phyloP scores from a whole-genome alignment of 2,888 invertebrate species.

The Dasypolia templi region DNA sequence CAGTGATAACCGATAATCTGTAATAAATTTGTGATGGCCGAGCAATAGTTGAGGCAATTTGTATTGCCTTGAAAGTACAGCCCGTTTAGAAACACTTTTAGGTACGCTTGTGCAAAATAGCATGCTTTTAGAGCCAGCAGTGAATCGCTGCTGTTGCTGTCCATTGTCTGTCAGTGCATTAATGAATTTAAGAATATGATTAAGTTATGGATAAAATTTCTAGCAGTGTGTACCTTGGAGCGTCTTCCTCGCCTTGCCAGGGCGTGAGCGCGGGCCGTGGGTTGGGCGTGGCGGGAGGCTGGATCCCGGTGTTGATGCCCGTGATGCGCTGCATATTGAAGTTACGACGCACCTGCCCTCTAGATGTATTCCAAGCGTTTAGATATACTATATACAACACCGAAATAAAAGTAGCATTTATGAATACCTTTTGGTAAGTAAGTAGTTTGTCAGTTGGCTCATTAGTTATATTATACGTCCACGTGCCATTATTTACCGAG shows the following conservation, averaged over 20 bases:
- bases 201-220: not conserved
- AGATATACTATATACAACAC: not conserved
- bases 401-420: not conserved
- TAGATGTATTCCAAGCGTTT: slow-evolving; percentile 56
- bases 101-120: not conserved
- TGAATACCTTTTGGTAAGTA: not conserved
- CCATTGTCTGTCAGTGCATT: not conserved
- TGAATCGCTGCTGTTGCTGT: too few species aligned
- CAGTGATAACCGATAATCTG: too few species aligned
- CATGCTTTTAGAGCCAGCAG: not conserved
- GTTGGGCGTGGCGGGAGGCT: slow-evolving; percentile 72
- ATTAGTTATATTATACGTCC: not conserved
- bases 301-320: slow-evolving; percentile 88
- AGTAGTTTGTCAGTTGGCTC: slow-evolving; percentile 7
- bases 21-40: too few species aligned
- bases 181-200: not conserved
- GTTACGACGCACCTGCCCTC: slow-evolving; percentile 86
- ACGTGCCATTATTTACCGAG: not conserved
- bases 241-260: slow-evolving; percentile 10
- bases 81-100: too few species aligned
- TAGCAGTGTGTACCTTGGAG: slow-evolving; percentile 29
- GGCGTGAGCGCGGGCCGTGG: slow-evolving; percentile 46
- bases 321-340: slow-evolving; percentile 90
- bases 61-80: too few species aligned
- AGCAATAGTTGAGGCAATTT: too few species aligned